Evolutionary conservation across 2,113 vertebrate species (phyloP).

Genomic region (Ammodytes dubius): DNA sequence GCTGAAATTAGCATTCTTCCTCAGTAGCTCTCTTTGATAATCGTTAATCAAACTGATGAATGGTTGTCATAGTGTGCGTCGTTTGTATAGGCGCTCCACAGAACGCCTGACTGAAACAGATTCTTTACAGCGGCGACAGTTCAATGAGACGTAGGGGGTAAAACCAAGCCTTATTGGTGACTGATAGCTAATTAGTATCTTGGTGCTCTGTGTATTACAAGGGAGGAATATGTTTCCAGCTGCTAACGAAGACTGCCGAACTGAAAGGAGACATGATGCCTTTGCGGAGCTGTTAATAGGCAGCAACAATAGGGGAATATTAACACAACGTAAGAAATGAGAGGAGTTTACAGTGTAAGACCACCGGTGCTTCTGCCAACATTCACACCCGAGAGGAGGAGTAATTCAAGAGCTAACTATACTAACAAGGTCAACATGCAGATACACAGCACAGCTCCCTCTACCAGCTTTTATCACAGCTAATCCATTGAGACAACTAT

Average conservation of each 20-base stretch:
- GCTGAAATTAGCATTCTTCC: slow-evolving; percentile 53
- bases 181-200: slow-evolving; percentile 69
- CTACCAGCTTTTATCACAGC: slow-evolving; percentile 59
- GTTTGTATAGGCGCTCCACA: slow-evolving; percentile 54
- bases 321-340: slow-evolving; percentile 32
- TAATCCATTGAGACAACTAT: slow-evolving; percentile 69
- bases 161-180: slow-evolving; percentile 55
- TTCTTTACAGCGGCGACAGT: slow-evolving; percentile 28
- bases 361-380: slow-evolving; percentile 26
- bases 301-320: slow-evolving; percentile 20
- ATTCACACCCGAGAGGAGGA: slow-evolving; percentile 41
- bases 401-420: slow-evolving; percentile 51
- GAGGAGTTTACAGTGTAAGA: slow-evolving; percentile 32
- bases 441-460: slow-evolving; percentile 43
- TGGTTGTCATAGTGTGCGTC: slow-evolving; percentile 46
- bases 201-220: slow-evolving; percentile 57
- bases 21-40: slow-evolving; percentile 43
- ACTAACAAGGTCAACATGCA: slow-evolving; percentile 69
- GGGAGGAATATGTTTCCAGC: slow-evolving; percentile 48
- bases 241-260: slow-evolving; percentile 52
- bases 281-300: slow-evolving; percentile 45
- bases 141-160: slow-evolving; percentile 41
- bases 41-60: slow-evolving; percentile 69
- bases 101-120: slow-evolving; percentile 31
- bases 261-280: neutral